A percentile compares a stretch with the other conserved stretches of the same genome.
Evolutionary conservation across 2,888 invertebrate genomes (phyloP).

Genomic region (Dorcus parallelipipedus): DNA sequence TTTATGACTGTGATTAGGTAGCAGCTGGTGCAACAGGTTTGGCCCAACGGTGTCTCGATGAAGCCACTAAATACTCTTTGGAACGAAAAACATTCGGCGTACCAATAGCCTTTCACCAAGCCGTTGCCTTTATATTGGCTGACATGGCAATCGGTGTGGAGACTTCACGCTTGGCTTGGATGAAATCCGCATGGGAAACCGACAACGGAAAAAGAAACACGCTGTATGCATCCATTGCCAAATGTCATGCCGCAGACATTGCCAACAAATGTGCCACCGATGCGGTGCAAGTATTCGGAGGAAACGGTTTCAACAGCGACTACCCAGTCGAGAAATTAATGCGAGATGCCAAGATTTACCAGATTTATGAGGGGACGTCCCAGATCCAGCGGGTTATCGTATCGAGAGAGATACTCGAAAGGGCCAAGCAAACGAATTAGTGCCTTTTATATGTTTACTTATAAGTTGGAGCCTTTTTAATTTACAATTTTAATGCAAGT

Average conservation of each 20-base stretch:
- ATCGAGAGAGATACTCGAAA: conserved; percentile 64
- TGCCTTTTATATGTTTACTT: too few relatives aligned
- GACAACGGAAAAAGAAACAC: conserved; percentile 82
- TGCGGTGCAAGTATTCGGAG: conserved; percentile 94
- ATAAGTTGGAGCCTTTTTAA: too few relatives aligned
- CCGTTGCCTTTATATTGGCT: conserved; percentile 89
- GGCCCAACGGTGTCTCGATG: conserved; percentile 86
- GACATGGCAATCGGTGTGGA: conserved; percentile 94
- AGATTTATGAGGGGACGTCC: conserved; percentile 97
- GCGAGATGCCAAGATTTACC: conserved; percentile 98
- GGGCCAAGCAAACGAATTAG: background rate
- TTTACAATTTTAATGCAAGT: too few relatives aligned
- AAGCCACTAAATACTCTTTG: conserved; percentile 86
- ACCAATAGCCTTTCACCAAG: conserved; percentile 79
- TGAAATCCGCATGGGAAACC: conserved; percentile 84
- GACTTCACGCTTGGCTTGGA: conserved; percentile 81
- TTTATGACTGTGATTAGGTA: conserved; percentile 54
- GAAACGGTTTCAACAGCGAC: conserved; percentile 93
- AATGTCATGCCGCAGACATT: conserved; percentile 86
- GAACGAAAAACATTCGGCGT: conserved; percentile 94
- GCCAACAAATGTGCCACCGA: conserved; percentile 95
- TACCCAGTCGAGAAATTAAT: conserved; percentile 98
- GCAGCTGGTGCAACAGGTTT: conserved; percentile 89
- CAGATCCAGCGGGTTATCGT: conserved; percentile 96
- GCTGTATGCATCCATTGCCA: conserved; percentile 91